Evolutionary conservation across 2,888 invertebrate species (phyloP).

Genomic region (Argynnis bischoffii): DNA sequence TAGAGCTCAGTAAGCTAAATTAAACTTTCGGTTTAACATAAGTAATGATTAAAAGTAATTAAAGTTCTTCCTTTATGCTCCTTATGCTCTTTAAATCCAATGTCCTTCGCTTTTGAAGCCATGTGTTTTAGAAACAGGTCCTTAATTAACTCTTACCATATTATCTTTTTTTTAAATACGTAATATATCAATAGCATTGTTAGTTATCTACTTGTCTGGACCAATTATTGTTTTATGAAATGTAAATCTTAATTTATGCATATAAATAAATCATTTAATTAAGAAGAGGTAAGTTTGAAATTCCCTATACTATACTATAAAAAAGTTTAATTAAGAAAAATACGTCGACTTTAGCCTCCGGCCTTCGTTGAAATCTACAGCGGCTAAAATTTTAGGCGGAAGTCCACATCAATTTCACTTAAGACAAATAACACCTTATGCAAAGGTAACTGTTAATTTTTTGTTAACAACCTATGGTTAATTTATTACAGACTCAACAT

Average conservation of each 20-base stretch:
- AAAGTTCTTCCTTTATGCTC: conserved; percentile 60
- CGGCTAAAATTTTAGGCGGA: conserved; percentile 14
- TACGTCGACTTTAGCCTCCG: not conserved
- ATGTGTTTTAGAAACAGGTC: conserved; percentile 52
- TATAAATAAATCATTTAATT: no score
- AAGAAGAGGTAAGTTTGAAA: no score
- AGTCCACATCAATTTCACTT: conserved; percentile 22
- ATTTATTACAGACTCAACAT: conserved; percentile 65
- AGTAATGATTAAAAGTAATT: conserved; percentile 60
- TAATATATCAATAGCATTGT: not conserved
- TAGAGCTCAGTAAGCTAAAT: not conserved
- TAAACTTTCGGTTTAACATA: conserved; percentile 26
- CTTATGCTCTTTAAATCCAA: conserved; percentile 60
- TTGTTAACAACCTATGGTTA: conserved; percentile 42
- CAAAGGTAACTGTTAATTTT: conserved; percentile 30
- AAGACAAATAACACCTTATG: conserved; percentile 35
- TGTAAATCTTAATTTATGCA: no score
- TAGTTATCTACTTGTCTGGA: no score
- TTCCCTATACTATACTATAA: not conserved
- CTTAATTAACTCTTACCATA: conserved; percentile 38
- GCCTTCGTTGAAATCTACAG: not conserved
- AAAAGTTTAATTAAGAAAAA: not conserved
- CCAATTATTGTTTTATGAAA: no score
- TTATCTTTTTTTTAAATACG: conserved; percentile 17
- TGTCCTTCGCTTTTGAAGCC: conserved; percentile 53